These are phyloP conservation scores for Mus minutoides DNA, from an alignment of 2,797 vertebrate genomes.

Conservation along the genomic window DNA sequence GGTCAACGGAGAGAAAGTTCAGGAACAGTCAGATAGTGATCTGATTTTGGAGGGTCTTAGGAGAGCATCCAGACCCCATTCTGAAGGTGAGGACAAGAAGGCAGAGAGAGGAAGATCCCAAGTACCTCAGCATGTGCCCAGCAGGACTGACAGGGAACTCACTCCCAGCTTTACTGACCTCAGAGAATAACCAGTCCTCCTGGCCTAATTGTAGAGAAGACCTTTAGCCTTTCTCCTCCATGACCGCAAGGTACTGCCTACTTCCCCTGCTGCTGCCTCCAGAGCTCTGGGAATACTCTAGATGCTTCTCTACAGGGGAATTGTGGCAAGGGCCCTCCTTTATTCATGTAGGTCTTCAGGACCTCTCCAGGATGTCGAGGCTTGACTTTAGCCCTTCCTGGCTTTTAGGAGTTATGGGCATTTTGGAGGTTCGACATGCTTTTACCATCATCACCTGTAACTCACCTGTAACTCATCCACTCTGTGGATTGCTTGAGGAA, in stretches of 20 bases:
- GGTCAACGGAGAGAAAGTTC: too few species aligned
- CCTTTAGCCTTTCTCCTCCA: neutral
- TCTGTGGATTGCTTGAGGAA: neutral
- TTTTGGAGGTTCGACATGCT: neutral
- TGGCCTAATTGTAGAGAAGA: neutral
- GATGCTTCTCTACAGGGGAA: neutral
- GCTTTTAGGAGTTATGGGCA: neutral
- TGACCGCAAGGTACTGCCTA: neutral
- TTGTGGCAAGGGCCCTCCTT: neutral
- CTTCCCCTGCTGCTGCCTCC: neutral
- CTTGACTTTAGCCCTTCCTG: neutral
- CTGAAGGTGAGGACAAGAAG: neutral
- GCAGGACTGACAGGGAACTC: neutral
- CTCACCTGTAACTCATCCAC: neutral
- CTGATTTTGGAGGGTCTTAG: neutral
- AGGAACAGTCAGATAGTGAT: neutral
- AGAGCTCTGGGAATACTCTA: neutral
- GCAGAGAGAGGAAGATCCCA: neutral
- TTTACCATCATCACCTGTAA: neutral
- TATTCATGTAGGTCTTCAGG: neutral
- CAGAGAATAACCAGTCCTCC: neutral
- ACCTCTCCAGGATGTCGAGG: neutral
- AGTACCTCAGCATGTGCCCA: rapidly evolving
- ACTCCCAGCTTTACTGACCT: neutral
- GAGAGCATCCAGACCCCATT: neutral